Base-by-base conservation (phyloP, 1,140 invertebrate genomes). In the Acromyrmex heyeri region DNA sequence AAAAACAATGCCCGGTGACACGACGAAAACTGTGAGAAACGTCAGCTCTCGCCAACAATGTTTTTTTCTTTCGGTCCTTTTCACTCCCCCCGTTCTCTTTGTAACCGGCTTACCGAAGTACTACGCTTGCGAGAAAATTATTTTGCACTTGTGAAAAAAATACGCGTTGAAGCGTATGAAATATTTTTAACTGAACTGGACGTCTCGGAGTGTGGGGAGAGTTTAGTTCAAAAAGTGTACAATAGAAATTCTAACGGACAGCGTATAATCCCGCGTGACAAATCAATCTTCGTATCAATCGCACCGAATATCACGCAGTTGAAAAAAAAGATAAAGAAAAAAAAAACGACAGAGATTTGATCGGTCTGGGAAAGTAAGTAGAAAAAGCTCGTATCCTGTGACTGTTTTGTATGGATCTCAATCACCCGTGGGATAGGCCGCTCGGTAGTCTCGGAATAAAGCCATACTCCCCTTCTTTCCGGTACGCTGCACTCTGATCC, bases 1-100 rank as follows among this genome's bases (percentile, higher is more conserved):
- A 72, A 38, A 76, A 86, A 88, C 88, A 89, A 89, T 88, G 82
- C 70, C n/a, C 55, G 87, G 73, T 86, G 57, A 79, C 76, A 75
- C 48, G 75, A 79, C 30, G 73, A 85, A 85, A 86, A 69, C 86
- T 34, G 61, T 18, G 73, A 69, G 86, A 78, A 77, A 87, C 24
- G 82, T 86, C 64, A 55, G 55, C 48, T 48, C 30, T 65, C 55
- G 61, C 53, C 44, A 27, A 55, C 55, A 16, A 75, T 44, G 30
- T 73, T 30, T 57, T 73, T 75, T 44, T 77, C 57, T 57, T 4
- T n/a, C n/a, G 1, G 0, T 0, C 34, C 21, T 64, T 57, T 76
- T 55, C n/a, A 14, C 64, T 57, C 12, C 12, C 12, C 21, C 21
- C 16, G 12, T 18, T 6, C 38, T 5, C 30, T 38, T n/a, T n/a